Conservation (phyloP, 1,140 invertebrate species). For the Antheraea pernyi region DNA sequence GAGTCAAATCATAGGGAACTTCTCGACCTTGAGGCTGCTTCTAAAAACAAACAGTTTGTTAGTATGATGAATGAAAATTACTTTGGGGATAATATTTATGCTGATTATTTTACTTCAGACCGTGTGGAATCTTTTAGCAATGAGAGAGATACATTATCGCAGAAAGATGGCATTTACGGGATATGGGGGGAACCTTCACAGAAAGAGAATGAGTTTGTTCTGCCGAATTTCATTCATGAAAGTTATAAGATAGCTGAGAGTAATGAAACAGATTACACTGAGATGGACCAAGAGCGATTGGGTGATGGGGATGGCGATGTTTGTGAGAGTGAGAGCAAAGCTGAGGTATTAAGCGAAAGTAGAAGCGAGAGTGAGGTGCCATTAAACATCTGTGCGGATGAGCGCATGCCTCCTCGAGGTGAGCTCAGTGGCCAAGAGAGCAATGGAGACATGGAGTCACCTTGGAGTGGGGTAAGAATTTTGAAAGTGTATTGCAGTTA, state of each 20-base stretch:
- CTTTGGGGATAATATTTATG: slow-evolving; percentile 72
- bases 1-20: slow-evolving; percentile 61
- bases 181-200: slow-evolving; percentile 67
- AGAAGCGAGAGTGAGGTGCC: slow-evolving; percentile 81
- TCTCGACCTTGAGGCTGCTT: slow-evolving; percentile 56
- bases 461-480: slow-evolving; percentile 81
- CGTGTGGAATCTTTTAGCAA: slow-evolving; percentile 72
- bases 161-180: slow-evolving; percentile 55
- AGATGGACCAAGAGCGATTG: slow-evolving; percentile 34
- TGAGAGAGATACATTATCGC: slow-evolving; percentile 45
- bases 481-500: not conserved
- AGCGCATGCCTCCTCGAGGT: slow-evolving; percentile 90
- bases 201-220: slow-evolving; percentile 67
- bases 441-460: slow-evolving; percentile 85
- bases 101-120: slow-evolving; percentile 69
- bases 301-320: slow-evolving; percentile 40
- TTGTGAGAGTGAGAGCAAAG: slow-evolving; percentile 62
- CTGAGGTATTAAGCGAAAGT: slow-evolving; percentile 77
- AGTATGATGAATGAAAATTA: slow-evolving; percentile 75
- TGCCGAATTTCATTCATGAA: slow-evolving; percentile 72
- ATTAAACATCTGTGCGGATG: slow-evolving; percentile 89
- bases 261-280: slow-evolving; percentile 54
- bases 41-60: slow-evolving; percentile 69
- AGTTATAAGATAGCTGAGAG: slow-evolving; percentile 69
- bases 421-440: slow-evolving; percentile 91